Evolutionary conservation across 2,888 invertebrate species (phyloP).

Genomic region (Drosophila meridionalis): DNA sequence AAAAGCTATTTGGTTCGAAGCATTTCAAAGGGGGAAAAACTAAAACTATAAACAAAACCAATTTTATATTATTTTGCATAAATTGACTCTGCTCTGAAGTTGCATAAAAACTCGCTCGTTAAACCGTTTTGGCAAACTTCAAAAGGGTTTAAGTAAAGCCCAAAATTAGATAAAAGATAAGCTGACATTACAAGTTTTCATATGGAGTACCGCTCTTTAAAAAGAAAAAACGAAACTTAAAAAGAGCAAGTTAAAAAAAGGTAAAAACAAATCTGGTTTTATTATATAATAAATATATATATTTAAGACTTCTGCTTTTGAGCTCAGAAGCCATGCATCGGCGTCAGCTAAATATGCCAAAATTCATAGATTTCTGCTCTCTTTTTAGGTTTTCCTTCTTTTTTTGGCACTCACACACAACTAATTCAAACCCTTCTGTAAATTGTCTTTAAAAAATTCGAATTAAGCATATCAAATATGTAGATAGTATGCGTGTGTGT

Average conservation of each 20-base stretch:
- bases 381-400: conserved; percentile 36
- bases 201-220: conserved; percentile 2
- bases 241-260: background rate
- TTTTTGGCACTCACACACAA: conserved; percentile 29
- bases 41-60: conserved; percentile 54
- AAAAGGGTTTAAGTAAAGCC: conserved; percentile 13
- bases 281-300: background rate
- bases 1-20: conserved; percentile 56
- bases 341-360: conserved; percentile 30
- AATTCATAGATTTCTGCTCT: conserved; percentile 80
- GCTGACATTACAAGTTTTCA: conserved; percentile 10
- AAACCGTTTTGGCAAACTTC: conserved; percentile 19
- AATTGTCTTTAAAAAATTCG: conserved; percentile 57
- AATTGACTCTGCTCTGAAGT: conserved; percentile 71
- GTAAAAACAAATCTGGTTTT: conserved; percentile 3
- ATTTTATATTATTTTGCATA: conserved; percentile 21
- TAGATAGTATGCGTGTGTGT: background rate
- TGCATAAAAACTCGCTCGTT: conserved; percentile 71
- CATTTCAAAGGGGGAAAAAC: conserved; percentile 40
- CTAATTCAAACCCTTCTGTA: conserved; percentile 80
- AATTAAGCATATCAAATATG: conserved; percentile 28
- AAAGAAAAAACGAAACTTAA: background rate
- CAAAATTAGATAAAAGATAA: conserved; percentile 14
- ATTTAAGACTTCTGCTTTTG: background rate
- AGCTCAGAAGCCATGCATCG: background rate